Base-by-base conservation (phyloP, 2,888 invertebrate species). In the Limnephilus lunatus region DNA sequence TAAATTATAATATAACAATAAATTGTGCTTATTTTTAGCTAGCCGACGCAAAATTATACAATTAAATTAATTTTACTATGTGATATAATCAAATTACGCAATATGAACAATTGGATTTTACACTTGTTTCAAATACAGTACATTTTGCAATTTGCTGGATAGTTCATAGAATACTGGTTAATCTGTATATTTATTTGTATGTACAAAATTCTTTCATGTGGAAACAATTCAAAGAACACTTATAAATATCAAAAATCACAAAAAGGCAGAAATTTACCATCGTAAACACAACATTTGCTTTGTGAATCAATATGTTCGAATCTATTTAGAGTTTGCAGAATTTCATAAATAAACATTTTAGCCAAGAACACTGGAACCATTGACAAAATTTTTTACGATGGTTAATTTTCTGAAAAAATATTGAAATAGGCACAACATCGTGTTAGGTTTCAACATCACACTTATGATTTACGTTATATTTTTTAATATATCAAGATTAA, bases 1-100 rank as follows among this genome's bases (percentile, higher is more conserved):
- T 92, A 93, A 93, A 93, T 93, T 91, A 93, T 93, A 93, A 80
- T 92, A 92, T 93, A 93, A 93, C 93, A 91, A 93, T 93, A 91
- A 93, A 93, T 53, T 93, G 91, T 93, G 93, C 92, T 92, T 92
- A 93, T 89, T 91, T n/a, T 91, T 86, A 85, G 90, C 81, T 90
- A 88, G 91, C 90, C 90, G 90, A 92, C 88, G 92, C 89, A 92
- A 82, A 90, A 90, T 85, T 86, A 88, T 80, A 89, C 80, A 32
- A 68, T 89, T 88, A 87, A 81, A 92, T 92, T 91, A 92, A 89
- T 89, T 85, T 88, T 92, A 86, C 86, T 86, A 92, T 90, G 90
- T 92, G 92, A 92, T 92, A 93, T 89, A 80, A 89, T 89, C 25
- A 68, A 89, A 81, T 89, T 89, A 80, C n/a, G 80, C 12, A 80